Evolutionary conservation across 2,797 vertebrate genomes (phyloP), one percentile per base, ranked within the genome.

Genomic region (Bovichtus diacanthus): DNA sequence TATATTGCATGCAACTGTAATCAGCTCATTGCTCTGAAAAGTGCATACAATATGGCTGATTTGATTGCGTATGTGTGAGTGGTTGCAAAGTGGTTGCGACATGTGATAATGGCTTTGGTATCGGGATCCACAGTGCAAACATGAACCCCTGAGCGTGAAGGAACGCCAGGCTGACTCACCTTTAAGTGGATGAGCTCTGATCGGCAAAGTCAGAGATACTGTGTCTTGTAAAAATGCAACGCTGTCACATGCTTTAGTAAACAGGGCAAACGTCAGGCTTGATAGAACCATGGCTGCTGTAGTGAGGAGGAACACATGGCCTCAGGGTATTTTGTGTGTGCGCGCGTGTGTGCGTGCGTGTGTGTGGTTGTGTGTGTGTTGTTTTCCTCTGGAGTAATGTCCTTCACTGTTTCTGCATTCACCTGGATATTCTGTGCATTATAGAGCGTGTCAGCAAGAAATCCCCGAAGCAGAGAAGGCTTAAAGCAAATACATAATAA

Each of bases 401-500:
- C 88, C 90, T 92, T 92, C 89, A 85, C 83, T 70, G 81, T 89
- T 87, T 83, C 84, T 74, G 84, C 87, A 54, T 80, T 87, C 90
- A 91, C 90, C 91, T 91, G 88, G 83, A 88, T 83, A 73, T 82
- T 80, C 82, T 75, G 75, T 50, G 82, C 74, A 53, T 86, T 82
- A 74, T 39, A 55, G 64, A 36, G 68, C 2, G 29, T 29, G 73
- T 93, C 92, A 94, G 92, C 93, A 92, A 70, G 83, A 92, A 91
- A 87, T 77, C 76, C 62, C 73, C 44, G 74, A 89, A 76, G 76
- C 86, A 83, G 69, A 83, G 77, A 63, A 31, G 46, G 87, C 87
- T 86, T 88, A 76, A 83, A 90, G 87, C 85, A 92, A 93, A 92
- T 90, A 82, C 84, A 91, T 88, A 92, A 91, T 88, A 59, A 92